Evolutionary conservation across 2,113 vertebrate genomes (phyloP).

Genomic region (Psammodynastes pulverulentus): DNA sequence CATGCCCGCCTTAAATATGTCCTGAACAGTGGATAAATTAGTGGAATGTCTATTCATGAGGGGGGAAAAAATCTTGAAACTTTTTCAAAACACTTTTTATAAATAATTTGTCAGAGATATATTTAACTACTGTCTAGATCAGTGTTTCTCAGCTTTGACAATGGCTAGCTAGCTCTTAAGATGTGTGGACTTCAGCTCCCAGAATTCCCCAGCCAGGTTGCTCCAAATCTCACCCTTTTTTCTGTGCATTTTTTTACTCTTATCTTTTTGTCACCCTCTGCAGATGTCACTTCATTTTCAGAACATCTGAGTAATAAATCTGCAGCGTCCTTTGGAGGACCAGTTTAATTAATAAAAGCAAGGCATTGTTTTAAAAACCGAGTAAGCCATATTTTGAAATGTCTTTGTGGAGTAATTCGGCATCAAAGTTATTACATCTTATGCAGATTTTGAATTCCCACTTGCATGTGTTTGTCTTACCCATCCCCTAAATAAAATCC

Average conservation of each 20-base stretch:
- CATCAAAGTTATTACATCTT: neutral
- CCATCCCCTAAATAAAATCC: neutral
- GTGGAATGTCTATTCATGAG: neutral
- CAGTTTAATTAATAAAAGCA: neutral
- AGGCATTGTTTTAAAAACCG: neutral
- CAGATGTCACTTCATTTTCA: neutral
- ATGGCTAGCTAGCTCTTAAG: neutral
- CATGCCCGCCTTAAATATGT: neutral
- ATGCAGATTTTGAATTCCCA: neutral
- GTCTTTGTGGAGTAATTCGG: neutral
- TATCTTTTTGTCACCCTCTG: neutral
- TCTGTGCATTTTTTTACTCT: neutral
- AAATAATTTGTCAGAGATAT: neutral
- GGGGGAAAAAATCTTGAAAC: neutral
- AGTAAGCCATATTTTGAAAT: neutral
- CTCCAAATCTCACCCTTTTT: neutral
- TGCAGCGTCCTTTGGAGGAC: neutral
- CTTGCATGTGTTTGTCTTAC: neutral
- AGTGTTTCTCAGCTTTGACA: neutral
- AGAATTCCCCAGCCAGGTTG: neutral
- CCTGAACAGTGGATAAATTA: neutral
- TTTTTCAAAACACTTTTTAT: neutral
- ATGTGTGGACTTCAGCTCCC: neutral
- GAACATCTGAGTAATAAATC: neutral
- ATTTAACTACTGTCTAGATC: neutral